phyloP scores from a whole-genome alignment of 2,888 invertebrate species.

The Acleris emargana region DNA sequence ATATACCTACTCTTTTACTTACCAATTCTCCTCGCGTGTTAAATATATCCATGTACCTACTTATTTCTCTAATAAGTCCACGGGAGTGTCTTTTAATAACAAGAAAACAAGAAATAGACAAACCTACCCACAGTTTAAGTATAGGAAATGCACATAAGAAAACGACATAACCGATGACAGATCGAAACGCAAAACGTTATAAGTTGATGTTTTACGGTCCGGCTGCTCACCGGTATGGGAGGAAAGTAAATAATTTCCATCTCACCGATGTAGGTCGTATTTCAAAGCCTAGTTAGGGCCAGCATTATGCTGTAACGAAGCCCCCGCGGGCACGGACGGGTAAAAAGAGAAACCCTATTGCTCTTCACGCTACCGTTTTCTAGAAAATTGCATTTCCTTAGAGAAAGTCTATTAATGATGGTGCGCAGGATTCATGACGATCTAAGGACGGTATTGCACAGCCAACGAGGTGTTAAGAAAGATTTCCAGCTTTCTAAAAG shows the following conservation, averaged over 20 bases:
- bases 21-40: too few relatives aligned
- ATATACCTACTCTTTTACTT: too few relatives aligned
- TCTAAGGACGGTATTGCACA: slow-evolving; percentile 71
- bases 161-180: slow-evolving; percentile 31
- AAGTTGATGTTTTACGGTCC: slow-evolving; percentile 23
- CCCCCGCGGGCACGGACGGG: slow-evolving; percentile 67
- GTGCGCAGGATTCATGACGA: slow-evolving; percentile 68
- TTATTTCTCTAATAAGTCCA: too few relatives aligned
- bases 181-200: slow-evolving; percentile 17
- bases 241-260: slow-evolving; percentile 58
- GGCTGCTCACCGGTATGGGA: slow-evolving; percentile 41
- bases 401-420: slow-evolving; percentile 78
- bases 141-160: too few relatives aligned
- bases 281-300: slow-evolving; percentile 62
- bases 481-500: slow-evolving; percentile 56
- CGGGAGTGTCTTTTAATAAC: too few relatives aligned
- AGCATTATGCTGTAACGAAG: slow-evolving; percentile 70
- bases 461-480: slow-evolving; percentile 42
- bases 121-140: too few relatives aligned
- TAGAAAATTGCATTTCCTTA: slow-evolving; percentile 81
- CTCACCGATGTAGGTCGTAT: slow-evolving; percentile 62
- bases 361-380: slow-evolving; percentile 80
- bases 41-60: too few relatives aligned
- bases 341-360: slow-evolving; percentile 74
- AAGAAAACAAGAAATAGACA: too few relatives aligned